Conservation (phyloP, 2,113 vertebrate genomes). For the Sakesphorus luctuosus region DNA sequence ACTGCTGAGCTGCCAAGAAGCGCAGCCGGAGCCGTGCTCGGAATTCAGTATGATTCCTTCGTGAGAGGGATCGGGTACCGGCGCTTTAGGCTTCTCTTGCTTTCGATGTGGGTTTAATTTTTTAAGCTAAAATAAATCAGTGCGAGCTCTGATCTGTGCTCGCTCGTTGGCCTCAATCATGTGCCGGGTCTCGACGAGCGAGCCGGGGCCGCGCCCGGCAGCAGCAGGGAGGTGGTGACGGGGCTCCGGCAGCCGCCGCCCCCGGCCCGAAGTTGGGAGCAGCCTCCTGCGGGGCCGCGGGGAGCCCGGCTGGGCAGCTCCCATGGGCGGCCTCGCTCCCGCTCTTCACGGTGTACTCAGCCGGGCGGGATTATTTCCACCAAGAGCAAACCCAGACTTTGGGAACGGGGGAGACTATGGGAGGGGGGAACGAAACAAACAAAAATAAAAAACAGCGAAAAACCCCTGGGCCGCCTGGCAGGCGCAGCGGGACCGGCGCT, state of each 20-base stretch:
- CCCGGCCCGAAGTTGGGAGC: not conserved
- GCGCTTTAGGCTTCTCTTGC: not conserved
- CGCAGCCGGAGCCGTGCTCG: not conserved
- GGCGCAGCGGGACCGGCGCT: not conserved
- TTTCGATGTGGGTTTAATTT: not conserved
- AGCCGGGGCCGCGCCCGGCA: not conserved
- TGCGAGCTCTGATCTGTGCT: not conserved
- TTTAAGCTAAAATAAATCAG: not conserved
- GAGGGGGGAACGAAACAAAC: not conserved
- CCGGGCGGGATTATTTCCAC: not conserved
- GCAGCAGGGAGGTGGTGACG: not conserved
- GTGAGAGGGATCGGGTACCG: not conserved
- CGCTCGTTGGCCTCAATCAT: not conserved
- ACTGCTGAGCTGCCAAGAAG: not conserved
- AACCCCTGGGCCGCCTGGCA: not conserved
- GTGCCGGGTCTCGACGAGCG: not conserved
- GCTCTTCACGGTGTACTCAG: not conserved
- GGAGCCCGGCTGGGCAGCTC: not conserved
- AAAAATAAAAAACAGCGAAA: not conserved
- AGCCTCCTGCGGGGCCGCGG: not conserved
- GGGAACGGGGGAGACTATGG: rapidly evolving
- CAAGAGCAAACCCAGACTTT: not conserved
- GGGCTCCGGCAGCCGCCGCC: not conserved
- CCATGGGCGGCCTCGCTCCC: not conserved
- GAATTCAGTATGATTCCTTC: not conserved